phyloP scores from a whole-genome alignment of 2,888 invertebrate species.

The Campoplex capitator region DNA sequence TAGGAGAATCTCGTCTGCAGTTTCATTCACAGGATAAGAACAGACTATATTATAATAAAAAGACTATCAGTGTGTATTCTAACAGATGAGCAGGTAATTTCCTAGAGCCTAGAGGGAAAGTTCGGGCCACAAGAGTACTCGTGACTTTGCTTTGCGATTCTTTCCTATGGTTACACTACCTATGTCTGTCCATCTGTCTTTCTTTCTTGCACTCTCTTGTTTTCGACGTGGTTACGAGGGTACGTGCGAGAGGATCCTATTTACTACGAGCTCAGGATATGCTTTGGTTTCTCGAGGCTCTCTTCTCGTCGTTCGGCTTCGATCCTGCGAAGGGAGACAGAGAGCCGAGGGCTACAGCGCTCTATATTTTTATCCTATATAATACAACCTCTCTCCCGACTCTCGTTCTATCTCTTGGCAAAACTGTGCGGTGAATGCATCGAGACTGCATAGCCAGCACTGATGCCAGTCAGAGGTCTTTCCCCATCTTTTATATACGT shows the following conservation, averaged over 20 bases:
- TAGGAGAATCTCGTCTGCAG: slow-evolving; percentile 35
- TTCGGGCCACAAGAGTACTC: slow-evolving; percentile 45
- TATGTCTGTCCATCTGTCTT: slow-evolving; percentile 18
- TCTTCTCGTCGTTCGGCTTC: slow-evolving; percentile 55
- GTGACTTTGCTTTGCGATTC: slow-evolving; percentile 57
- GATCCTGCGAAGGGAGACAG: slow-evolving; percentile 61
- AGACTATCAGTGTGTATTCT: slow-evolving; percentile 60
- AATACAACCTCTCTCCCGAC: slow-evolving; percentile 56
- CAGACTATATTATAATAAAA: slow-evolving; percentile 51
- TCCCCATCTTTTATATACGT: slow-evolving; percentile 32
- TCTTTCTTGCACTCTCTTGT: slow-evolving; percentile 14
- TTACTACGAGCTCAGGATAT: slow-evolving; percentile 63
- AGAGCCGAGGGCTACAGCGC: slow-evolving; percentile 59
- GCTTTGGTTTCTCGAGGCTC: slow-evolving; percentile 61
- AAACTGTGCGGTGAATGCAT: slow-evolving; percentile 61
- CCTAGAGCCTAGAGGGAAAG: slow-evolving; percentile 59
- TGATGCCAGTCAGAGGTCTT: slow-evolving; percentile 58
- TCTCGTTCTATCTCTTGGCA: slow-evolving; percentile 56
- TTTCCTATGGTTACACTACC: slow-evolving; percentile 40
- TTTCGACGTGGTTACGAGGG: slow-evolving; percentile 54
- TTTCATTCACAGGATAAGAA: slow-evolving; percentile 60
- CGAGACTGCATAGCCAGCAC: slow-evolving; percentile 58
- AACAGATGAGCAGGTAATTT: slow-evolving; percentile 65
- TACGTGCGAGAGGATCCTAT: slow-evolving; percentile 65
- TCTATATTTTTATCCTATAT: slow-evolving; percentile 61